A percentile compares a stretch with the other conserved stretches of the same genome.
Conservation (phyloP, 2,888 invertebrate species). For the Aphidoletes aphidimyza region DNA sequence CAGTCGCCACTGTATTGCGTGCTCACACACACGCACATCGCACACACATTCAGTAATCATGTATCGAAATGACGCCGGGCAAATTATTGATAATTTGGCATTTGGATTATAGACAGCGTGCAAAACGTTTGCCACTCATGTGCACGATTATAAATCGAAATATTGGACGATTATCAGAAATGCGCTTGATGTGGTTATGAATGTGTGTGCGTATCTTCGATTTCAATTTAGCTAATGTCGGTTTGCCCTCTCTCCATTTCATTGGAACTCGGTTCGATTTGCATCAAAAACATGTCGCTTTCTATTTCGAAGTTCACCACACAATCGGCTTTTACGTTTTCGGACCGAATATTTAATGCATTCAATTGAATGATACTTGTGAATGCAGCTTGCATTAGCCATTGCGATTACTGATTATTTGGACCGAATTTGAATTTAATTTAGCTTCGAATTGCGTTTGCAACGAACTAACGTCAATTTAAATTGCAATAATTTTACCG, state of each 20-base stretch:
- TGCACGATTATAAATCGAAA: neutral
- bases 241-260: neutral
- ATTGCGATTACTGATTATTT: conserved; percentile 27
- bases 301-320: neutral
- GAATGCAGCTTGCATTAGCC: neutral
- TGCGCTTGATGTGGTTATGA: neutral
- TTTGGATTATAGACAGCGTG: neutral
- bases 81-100: conserved; percentile 42
- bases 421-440: conserved; percentile 30
- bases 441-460: neutral
- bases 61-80: neutral
- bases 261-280: too few species aligned
- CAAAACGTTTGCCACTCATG: neutral
- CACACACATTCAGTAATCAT: neutral
- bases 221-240: neutral
- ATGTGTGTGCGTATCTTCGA: conserved; percentile 3
- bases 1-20: neutral
- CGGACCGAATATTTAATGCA: conserved; percentile 12
- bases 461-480: conserved; percentile 34
- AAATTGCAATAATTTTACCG: conserved; percentile 39
- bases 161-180: neutral
- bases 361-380: conserved; percentile 31
- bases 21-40: neutral
- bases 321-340: conserved; percentile 1
- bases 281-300: neutral